Percentiles rank a stretch among this genome's conserved stretches.
Conservation (phyloP, 1,140 invertebrate species). For the Macrotrachela quadricornifera region DNA sequence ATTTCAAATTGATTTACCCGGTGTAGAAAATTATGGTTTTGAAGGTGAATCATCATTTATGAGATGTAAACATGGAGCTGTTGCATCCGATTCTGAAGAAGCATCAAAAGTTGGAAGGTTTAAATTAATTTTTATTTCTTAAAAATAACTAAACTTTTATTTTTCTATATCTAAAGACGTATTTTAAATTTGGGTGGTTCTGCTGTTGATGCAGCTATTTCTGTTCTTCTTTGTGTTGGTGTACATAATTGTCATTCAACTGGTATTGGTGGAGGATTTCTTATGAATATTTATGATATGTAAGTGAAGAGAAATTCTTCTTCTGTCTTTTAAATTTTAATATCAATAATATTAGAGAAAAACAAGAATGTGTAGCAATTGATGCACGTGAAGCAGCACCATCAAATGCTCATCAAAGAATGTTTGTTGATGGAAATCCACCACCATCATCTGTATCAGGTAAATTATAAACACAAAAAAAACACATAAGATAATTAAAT, state of each 20-base stretch:
- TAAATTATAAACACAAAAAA: neutral
- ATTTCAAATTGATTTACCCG: no score
- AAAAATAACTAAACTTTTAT: no score
- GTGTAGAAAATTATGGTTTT: no score
- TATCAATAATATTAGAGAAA: neutral
- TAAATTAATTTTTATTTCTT: no score
- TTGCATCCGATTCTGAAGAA: no score
- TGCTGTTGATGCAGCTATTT: conserved; percentile 62
- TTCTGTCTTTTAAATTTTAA: no score
- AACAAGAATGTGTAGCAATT: conserved; percentile 1
- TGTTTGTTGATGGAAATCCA: neutral
- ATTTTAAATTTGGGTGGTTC: conserved; percentile 53
- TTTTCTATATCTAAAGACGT: conserved; percentile 31
- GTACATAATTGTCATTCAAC: conserved; percentile 59
- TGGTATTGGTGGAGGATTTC: conserved; percentile 62
- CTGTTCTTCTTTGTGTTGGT: conserved; percentile 59
- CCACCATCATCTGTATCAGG: no score
- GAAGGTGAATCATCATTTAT: no score
- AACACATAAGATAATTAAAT: conserved; percentile 1
- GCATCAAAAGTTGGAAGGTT: no score
- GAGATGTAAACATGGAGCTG: no score
- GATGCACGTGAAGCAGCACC: conserved; percentile 5
- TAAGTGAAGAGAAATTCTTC: conserved; percentile 11
- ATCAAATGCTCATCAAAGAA: neutral
- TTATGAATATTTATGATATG: conserved; percentile 54